Base-by-base conservation (phyloP, 2,113 vertebrate species). In the Notothenia coriiceps region DNA sequence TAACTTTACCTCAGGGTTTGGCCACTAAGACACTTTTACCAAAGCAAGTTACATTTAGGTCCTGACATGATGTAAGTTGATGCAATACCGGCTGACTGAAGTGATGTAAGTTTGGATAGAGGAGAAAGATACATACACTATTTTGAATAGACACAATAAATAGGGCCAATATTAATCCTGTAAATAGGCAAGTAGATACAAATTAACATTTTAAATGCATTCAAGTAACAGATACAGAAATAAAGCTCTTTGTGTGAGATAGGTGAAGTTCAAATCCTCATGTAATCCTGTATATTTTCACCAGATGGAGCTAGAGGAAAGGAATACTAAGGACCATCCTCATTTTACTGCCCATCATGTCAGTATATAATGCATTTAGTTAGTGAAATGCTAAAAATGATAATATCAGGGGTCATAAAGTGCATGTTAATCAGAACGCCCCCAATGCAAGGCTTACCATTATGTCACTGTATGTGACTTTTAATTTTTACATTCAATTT, bases 291-390 rank as follows among this genome's bases (percentile, higher is more conserved):
- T 47, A 13, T 60, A 10, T 15, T 33, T 11, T 6, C 88, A 92
- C 86, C 59, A 2, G 89, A 66, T 90, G 77, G 82, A 71, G 82
- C 35, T 60, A 86, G 20, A 83, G 52, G 33, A 86, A 2, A 88
- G 18, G 9, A 18, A 33, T 50, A 5, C 4, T 29, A 10, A 72
- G 43, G 5, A 59, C 1, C 57, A 43, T 14, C 22, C 7, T 44
- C 33, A 4, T 20, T 9, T 79, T 10, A 47, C 20, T 60, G 4
- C 13, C n/a, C 15, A 33, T 22, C 11, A 55, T 59, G 43, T 55
- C 55, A 62, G 10, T 1, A 29, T 10, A 59, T 40, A 22, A 11
- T 25, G 8, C 6, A 8, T 29, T 20, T 15, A 47, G 33, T 73
- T 72, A 72, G 15, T 22, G 15, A 70, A 70, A 50, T 12, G 22